Percentiles rank a stretch among this genome's conserved stretches.
Evolutionary conservation across 30 jellyfish, hydroid and myxozoan species (phyloP).

Genomic region (Clytia hemisphaerica): DNA sequence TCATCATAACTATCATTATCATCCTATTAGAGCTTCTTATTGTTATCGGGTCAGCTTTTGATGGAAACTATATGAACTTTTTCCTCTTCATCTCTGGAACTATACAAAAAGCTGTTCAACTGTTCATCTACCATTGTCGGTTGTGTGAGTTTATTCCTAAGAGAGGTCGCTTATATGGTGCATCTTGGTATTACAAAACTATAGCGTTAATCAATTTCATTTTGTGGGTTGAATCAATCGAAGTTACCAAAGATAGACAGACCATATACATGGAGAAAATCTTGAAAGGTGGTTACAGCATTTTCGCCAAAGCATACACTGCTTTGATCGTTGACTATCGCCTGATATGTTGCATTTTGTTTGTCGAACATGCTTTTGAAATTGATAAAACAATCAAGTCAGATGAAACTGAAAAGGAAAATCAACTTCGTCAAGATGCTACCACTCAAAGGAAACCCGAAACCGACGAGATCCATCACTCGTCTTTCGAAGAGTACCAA

Average conservation of each 20-base stretch:
- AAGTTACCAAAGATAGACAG: neutral
- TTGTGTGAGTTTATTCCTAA: neutral
- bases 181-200: constrained; percentile 7
- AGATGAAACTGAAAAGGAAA: no score
- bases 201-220: constrained; percentile 16
- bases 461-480: no score
- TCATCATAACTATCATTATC: no score
- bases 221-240: constrained; percentile 7
- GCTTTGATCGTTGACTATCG: constrained; percentile 18
- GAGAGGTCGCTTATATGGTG: neutral
- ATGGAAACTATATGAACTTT: no score
- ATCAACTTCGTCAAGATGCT: no score
- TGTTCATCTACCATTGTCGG: neutral
- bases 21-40: no score
- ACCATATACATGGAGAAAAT: neutral
- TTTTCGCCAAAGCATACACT: neutral
- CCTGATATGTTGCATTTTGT: constrained; percentile 9
- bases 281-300: neutral
- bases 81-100: no score
- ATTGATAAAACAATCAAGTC: no score
- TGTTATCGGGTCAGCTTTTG: no score
- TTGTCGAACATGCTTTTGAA: constrained; percentile 4
- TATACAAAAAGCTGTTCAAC: constrained; percentile 1
- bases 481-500: no score
- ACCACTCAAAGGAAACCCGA: no score